phyloP scores from a whole-genome alignment of 1,140 invertebrate genomes.

The Aricia agestis region DNA sequence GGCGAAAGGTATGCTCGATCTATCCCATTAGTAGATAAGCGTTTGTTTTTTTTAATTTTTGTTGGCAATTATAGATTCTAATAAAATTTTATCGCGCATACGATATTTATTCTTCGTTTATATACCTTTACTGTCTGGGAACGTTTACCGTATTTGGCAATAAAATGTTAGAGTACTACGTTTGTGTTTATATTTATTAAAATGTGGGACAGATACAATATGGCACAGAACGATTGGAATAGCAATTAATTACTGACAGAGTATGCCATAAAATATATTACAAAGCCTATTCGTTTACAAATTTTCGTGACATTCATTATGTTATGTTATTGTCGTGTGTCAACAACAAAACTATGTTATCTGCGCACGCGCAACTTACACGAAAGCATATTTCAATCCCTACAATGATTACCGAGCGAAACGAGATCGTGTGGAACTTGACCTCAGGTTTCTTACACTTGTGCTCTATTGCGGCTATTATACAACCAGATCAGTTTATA shows the following conservation, averaged over 20 bases:
- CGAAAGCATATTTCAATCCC: background rate
- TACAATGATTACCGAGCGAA: background rate
- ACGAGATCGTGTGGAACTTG: background rate
- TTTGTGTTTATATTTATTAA: too few species aligned
- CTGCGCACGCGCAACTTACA: constrained; percentile 1
- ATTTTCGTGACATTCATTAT: background rate
- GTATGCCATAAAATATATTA: background rate
- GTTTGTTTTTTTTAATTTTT: background rate
- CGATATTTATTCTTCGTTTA: background rate
- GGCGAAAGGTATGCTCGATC: background rate
- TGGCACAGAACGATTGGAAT: too few species aligned
- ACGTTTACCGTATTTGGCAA: too few species aligned
- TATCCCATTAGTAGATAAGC: background rate
- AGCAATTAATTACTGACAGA: too few species aligned
- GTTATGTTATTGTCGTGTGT: background rate
- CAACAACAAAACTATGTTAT: background rate
- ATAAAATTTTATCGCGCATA: background rate
- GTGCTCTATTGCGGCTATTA: background rate
- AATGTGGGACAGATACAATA: too few species aligned
- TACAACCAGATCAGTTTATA: background rate
- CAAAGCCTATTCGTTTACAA: background rate
- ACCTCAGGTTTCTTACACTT: background rate
- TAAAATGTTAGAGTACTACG: too few species aligned
- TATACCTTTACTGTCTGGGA: background rate
- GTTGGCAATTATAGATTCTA: background rate